Evolutionary conservation across 2,113 vertebrate genomes (phyloP).

Genomic region (Gulo gulo): DNA sequence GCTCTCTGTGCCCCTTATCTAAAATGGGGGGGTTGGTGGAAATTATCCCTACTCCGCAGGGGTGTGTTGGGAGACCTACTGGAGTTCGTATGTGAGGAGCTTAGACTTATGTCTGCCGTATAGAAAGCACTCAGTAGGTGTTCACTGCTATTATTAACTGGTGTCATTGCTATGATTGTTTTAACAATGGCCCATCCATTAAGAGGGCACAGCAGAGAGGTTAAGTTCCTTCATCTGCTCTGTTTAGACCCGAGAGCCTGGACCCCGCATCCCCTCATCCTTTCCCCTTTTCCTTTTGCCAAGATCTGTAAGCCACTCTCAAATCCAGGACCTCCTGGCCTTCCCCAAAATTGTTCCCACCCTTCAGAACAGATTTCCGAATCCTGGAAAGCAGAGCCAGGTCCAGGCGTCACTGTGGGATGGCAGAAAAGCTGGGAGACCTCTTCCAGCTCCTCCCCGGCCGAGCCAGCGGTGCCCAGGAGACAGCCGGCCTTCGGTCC

Average conservation of each 20-base stretch:
- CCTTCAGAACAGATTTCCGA: neutral
- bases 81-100: neutral
- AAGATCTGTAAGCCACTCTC: neutral
- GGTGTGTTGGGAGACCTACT: neutral
- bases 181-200: neutral
- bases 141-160: neutral
- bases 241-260: neutral
- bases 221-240: neutral
- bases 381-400: neutral
- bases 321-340: neutral
- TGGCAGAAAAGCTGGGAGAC: neutral
- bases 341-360: neutral
- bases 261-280: neutral
- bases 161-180: neutral
- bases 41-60: neutral
- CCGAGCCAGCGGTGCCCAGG: neutral
- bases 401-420: neutral
- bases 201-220: neutral
- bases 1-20: neutral
- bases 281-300: neutral
- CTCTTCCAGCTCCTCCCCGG: neutral
- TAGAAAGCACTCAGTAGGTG: neutral
- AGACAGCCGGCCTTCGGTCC: neutral
- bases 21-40: neutral
- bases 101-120: neutral